Conservation (phyloP, 2,888 invertebrate species). For the Stictocephala bisonia region DNA sequence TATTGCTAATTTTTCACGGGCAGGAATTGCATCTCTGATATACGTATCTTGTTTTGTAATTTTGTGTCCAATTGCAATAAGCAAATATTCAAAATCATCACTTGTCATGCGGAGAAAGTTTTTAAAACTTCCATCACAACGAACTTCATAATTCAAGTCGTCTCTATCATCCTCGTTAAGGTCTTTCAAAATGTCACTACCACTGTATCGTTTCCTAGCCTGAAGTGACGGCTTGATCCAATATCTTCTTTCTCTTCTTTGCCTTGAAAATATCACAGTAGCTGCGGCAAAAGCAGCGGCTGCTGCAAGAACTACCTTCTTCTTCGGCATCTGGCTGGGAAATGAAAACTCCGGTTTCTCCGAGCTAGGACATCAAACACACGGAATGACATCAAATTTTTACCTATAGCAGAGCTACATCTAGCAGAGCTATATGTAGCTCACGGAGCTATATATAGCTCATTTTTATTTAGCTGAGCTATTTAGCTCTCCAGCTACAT, state of each 20-base stretch:
- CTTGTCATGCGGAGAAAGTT: slow-evolving; percentile 33
- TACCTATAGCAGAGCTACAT: too few relatives aligned
- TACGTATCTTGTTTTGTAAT: slow-evolving; percentile 25
- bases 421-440: too few relatives aligned
- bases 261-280: slow-evolving; percentile 20
- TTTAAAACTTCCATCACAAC: slow-evolving; percentile 40
- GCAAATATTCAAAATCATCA: slow-evolving; percentile 26
- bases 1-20: slow-evolving; percentile 48
- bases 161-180: slow-evolving; percentile 36
- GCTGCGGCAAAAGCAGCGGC: neutral
- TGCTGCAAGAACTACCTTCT: slow-evolving; percentile 5
- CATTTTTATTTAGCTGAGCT: too few relatives aligned
- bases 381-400: too few relatives aligned
- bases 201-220: slow-evolving; percentile 37
- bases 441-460: too few relatives aligned
- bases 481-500: too few relatives aligned
- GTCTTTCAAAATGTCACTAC: slow-evolving; percentile 46
- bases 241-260: slow-evolving; percentile 36
- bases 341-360: too few relatives aligned
- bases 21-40: slow-evolving; percentile 44
- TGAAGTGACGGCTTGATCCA: slow-evolving; percentile 29
- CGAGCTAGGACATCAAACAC: too few relatives aligned
- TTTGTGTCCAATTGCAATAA: slow-evolving; percentile 21
- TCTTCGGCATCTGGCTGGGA: slow-evolving; percentile 28
- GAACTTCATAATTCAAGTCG: slow-evolving; percentile 35